These are phyloP conservation scores for Delphinapterus leucas DNA, from an alignment of 2,113 vertebrate species.

Conservation along the genomic window DNA sequence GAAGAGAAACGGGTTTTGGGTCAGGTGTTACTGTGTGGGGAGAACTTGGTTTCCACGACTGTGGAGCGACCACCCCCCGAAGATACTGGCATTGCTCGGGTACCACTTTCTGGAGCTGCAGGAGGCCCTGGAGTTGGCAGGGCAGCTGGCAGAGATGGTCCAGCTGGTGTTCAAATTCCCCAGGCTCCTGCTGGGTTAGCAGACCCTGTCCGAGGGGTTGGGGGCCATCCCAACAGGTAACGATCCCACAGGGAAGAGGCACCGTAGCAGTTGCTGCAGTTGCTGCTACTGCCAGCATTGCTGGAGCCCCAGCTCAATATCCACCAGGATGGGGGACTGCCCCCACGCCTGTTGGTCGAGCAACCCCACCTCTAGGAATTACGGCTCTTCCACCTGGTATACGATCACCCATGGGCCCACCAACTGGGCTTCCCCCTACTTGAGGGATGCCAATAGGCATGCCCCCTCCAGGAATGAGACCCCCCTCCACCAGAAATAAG, in stretches of 20 bases:
- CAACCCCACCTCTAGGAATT: slow-evolving; percentile 97
- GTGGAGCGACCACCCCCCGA: slow-evolving; percentile 98
- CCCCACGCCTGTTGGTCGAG: slow-evolving; percentile 93
- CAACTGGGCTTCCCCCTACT: slow-evolving; percentile 96
- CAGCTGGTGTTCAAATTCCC: slow-evolving; percentile 94
- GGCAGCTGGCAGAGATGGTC: slow-evolving; percentile 94
- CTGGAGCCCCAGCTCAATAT: slow-evolving; percentile 95
- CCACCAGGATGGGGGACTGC: slow-evolving; percentile 91
- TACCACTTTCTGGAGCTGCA: slow-evolving; percentile 94
- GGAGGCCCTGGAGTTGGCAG: slow-evolving; percentile 96
- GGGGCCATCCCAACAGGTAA: slow-evolving; percentile 97
- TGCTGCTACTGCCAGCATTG: slow-evolving; percentile 94
- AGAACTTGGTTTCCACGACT: slow-evolving; percentile 98
- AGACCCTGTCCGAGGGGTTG: slow-evolving; percentile 95
- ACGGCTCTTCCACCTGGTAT: slow-evolving; percentile 98
- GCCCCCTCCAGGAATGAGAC: slow-evolving; percentile 95
- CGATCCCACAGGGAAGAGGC: slow-evolving; percentile 94
- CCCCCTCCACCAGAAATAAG: slow-evolving; percentile 96
- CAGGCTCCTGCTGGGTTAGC: slow-evolving; percentile 96
- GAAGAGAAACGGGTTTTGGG: slow-evolving; percentile 96
- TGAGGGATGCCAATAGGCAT: slow-evolving; percentile 96
- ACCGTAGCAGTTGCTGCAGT: slow-evolving; percentile 93
- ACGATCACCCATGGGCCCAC: slow-evolving; percentile 96
- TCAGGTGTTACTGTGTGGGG: slow-evolving; percentile 93
- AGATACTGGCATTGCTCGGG: slow-evolving; percentile 96